A percentile compares a stretch with the other conserved stretches of the same genome.
These are phyloP conservation scores for Ophonus ardosiacus DNA, from an alignment of 2,888 invertebrate genomes.

Conservation along the genomic window DNA sequence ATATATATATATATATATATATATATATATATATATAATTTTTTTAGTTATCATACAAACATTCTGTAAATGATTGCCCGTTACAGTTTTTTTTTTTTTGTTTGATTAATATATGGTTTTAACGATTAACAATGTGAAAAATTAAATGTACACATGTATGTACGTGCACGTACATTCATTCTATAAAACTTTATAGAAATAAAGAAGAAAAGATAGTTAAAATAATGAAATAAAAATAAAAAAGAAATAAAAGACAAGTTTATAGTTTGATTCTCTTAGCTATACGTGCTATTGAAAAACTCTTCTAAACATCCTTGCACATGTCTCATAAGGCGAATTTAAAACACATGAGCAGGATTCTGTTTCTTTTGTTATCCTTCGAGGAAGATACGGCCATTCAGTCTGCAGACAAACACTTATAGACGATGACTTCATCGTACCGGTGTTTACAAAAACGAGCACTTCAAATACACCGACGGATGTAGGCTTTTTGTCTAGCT, in stretches of 20 bases:
- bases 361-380: conserved; percentile 21
- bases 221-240: background rate
- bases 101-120: too few species aligned
- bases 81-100: too few species aligned
- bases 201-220: background rate
- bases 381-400: conserved; percentile 15
- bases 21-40: too few species aligned
- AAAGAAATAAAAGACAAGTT: background rate
- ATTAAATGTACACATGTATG: too few species aligned
- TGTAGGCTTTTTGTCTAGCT: conserved; percentile 22
- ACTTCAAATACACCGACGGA: conserved; percentile 43
- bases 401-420: conserved; percentile 42
- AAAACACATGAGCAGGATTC: background rate
- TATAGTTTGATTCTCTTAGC: background rate
- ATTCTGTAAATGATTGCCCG: too few species aligned
- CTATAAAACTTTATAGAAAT: too few species aligned
- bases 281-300: background rate
- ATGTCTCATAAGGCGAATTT: background rate
- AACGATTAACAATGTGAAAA: too few species aligned
- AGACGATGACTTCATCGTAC: conserved; percentile 45
- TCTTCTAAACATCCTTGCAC: background rate
- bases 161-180: too few species aligned
- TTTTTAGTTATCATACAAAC: too few species aligned
- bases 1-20: too few species aligned
- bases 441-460: conserved; percentile 54